Percentiles rank a stretch among this genome's conserved stretches.
Evolutionary conservation across 2,113 vertebrate species (phyloP).

Genomic region (Haemorhous mexicanus): DNA sequence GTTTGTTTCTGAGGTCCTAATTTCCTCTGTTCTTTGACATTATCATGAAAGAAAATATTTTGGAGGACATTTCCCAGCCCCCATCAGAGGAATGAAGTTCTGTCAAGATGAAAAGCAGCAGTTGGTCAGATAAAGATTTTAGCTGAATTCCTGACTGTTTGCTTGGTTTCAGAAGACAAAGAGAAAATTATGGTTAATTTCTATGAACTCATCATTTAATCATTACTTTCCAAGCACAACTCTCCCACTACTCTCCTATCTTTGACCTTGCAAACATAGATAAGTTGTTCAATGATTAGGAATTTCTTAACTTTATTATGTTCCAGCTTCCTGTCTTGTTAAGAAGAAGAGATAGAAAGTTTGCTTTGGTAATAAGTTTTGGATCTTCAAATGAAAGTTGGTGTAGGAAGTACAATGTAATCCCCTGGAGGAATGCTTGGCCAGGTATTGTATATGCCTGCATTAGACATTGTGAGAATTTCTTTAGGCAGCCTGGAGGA

Average conservation of each 20-base stretch:
- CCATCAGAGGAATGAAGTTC: not conserved
- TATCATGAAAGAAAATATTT: not conserved
- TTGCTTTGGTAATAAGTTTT: not conserved
- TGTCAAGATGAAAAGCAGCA: fast-evolving
- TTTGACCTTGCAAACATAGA: not conserved
- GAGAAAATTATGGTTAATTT: not conserved
- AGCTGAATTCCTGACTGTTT: not conserved
- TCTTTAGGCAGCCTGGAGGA: not conserved
- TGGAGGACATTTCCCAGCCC: not conserved
- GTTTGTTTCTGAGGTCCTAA: not conserved
- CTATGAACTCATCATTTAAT: not conserved
- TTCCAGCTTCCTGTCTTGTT: not conserved
- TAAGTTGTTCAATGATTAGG: not conserved
- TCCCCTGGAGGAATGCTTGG: fast-evolving
- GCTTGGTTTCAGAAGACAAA: not conserved
- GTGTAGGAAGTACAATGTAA: not conserved
- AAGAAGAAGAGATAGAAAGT: not conserved
- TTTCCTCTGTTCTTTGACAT: not conserved
- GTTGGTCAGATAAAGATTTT: not conserved
- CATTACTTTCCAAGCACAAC: not conserved
- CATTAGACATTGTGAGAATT: not conserved
- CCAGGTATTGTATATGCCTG: not conserved
- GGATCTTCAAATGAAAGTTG: not conserved
- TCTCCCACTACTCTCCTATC: not conserved
- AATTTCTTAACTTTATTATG: not conserved